phyloP scores from a whole-genome alignment of 2,888 invertebrate species.

The Crepidodera aurea region DNA sequence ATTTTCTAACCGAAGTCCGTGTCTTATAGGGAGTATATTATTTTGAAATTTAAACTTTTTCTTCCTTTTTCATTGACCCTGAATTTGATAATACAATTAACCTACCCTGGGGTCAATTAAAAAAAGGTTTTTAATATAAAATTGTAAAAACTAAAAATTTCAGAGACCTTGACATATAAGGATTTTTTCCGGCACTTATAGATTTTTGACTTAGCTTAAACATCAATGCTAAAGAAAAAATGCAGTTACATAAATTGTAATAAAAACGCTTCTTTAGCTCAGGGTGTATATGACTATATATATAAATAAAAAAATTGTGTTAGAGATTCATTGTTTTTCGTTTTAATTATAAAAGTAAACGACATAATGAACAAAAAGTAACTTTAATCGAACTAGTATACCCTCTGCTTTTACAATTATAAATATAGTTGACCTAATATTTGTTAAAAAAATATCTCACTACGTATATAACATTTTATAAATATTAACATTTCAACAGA shows the following conservation, averaged over 20 bases:
- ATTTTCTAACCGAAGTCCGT: no score
- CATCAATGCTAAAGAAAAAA: background rate
- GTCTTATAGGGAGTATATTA: no score
- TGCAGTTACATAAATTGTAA: background rate
- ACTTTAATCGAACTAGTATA: background rate
- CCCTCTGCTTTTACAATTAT: background rate
- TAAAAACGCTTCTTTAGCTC: background rate
- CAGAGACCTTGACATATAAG: no score
- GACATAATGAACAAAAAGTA: background rate
- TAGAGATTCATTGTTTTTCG: slow-evolving; percentile 1
- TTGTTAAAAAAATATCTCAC: background rate
- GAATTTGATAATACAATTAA: no score
- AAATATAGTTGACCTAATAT: background rate
- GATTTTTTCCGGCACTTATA: no score
- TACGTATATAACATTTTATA: background rate
- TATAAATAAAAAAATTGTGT: background rate
- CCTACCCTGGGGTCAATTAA: no score
- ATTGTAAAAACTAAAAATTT: no score
- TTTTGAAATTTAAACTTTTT: no score
- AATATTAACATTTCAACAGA: background rate
- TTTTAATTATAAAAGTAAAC: background rate
- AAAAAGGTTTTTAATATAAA: no score
- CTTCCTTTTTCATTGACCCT: no score
- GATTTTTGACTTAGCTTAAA: no score
- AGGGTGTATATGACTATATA: slow-evolving; percentile 2